phyloP scores from a whole-genome alignment of 1,140 invertebrate genomes.

The Hylyphantes graminicola region DNA sequence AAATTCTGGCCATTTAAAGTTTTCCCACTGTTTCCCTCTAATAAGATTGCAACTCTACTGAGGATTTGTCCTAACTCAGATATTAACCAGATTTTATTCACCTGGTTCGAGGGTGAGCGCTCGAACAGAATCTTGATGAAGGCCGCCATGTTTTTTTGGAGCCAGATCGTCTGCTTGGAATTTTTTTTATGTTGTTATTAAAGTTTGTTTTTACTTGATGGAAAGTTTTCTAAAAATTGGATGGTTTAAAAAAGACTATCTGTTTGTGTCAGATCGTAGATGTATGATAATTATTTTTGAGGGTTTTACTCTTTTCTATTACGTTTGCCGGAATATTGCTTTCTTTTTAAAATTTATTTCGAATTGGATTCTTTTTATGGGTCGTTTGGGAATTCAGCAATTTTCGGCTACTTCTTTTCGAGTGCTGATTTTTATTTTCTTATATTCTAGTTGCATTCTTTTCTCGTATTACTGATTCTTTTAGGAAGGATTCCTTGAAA shows the following conservation, averaged over 20 bases:
- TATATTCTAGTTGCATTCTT: neutral
- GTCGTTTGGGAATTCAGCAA: too few relatives aligned
- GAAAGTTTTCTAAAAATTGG: neutral
- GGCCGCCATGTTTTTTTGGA: neutral
- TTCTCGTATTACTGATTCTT: too few relatives aligned
- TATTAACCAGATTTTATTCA: slow-evolving; percentile 60
- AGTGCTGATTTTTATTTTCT: neutral
- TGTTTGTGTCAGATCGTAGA: slow-evolving; percentile 47
- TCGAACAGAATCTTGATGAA: slow-evolving; percentile 35
- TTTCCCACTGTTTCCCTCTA: slow-evolving; percentile 37
- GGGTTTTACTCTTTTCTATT: neutral
- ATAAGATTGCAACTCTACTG: slow-evolving; percentile 49
- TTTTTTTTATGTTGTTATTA: neutral
- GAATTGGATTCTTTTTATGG: too few relatives aligned
- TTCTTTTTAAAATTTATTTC: too few relatives aligned
- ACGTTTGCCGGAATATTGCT: too few relatives aligned
- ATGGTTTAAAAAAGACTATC: neutral
- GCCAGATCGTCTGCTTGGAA: too few relatives aligned
- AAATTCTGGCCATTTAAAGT: slow-evolving; percentile 56
- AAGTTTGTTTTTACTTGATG: slow-evolving; percentile 2
- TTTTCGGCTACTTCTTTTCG: neutral
- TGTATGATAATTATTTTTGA: slow-evolving; percentile 14
- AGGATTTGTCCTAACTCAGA: slow-evolving; percentile 58
- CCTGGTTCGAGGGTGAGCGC: slow-evolving; percentile 30
- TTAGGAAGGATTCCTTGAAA: too few relatives aligned